Evolutionary conservation across 35 echinoderm and acorn worm genomes (phyloP).

Genomic region (Apostichopus californicus): DNA sequence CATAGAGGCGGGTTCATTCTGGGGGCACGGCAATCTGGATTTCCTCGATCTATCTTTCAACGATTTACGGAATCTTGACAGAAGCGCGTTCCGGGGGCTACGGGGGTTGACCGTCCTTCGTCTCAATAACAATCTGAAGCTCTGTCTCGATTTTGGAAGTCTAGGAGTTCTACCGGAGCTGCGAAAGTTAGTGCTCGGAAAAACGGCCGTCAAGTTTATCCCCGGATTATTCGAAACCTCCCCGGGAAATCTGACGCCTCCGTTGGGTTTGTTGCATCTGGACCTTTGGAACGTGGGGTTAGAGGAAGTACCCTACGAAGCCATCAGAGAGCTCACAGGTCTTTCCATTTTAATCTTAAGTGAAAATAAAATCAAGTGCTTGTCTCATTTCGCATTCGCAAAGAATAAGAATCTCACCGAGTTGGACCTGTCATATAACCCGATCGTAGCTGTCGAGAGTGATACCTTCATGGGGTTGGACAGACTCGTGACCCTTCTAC

Average conservation of each 20-base stretch:
- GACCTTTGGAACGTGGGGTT: slow-evolving; percentile 19
- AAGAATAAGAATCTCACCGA: slow-evolving; percentile 9
- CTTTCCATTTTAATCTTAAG: slow-evolving; percentile 10
- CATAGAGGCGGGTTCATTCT: slow-evolving; percentile 17
- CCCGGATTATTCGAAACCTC: slow-evolving; percentile 35
- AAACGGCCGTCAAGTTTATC: slow-evolving; percentile 23
- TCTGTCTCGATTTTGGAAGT: slow-evolving; percentile 57
- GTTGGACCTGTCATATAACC: slow-evolving; percentile 42
- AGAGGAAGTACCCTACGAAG: slow-evolving; percentile 11
- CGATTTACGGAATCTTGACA: slow-evolving; percentile 14
- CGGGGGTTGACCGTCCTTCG: not conserved
- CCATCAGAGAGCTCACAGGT: not conserved
- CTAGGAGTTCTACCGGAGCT: not conserved
- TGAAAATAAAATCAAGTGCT: slow-evolving; percentile 52
- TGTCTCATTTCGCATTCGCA: slow-evolving; percentile 6
- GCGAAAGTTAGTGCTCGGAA: not conserved
- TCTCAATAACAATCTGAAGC: slow-evolving; percentile 13
- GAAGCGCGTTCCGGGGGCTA: slow-evolving; percentile 11
- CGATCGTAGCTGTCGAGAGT: slow-evolving; percentile 12
- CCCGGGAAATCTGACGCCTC: slow-evolving; percentile 8
- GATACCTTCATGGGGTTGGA: slow-evolving; percentile 9
- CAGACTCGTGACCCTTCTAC: not conserved
- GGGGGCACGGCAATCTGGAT: not conserved
- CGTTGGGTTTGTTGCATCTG: slow-evolving; percentile 8
- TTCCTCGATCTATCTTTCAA: slow-evolving; percentile 40